These are phyloP conservation scores for Stegophylla sp. DNA, from an alignment of 2,888 invertebrate genomes.

Conservation along the genomic window DNA sequence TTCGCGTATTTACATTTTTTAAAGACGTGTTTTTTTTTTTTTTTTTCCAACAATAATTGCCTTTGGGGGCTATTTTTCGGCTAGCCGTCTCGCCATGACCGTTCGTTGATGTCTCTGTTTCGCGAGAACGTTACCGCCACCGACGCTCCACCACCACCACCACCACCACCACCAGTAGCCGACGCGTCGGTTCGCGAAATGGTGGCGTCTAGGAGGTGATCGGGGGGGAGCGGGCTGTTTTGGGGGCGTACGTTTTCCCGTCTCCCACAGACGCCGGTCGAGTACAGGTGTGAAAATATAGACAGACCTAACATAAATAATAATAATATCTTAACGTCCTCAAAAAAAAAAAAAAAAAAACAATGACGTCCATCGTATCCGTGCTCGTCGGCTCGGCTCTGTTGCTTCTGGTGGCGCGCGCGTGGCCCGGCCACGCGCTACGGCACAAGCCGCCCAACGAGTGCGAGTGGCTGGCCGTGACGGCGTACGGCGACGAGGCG, in stretches of 20 bases:
- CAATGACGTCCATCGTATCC: constrained; percentile 28
- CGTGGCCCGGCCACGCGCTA: constrained; percentile 69
- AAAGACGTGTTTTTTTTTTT: neutral
- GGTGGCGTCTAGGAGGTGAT: constrained; percentile 65
- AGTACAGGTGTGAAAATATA: no score
- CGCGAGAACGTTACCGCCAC: neutral
- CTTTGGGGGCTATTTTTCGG: no score
- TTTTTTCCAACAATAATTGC: neutral
- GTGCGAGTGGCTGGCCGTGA: constrained; percentile 76
- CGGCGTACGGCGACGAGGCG: constrained; percentile 70
- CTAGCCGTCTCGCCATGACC: neutral
- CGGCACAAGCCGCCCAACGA: constrained; percentile 82
- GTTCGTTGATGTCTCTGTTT: constrained; percentile 54
- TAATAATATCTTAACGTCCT: no score
- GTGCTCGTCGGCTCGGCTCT: constrained; percentile 70
- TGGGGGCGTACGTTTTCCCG: no score
- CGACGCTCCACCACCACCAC: neutral
- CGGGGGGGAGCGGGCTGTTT: no score
- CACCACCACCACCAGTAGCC: neutral
- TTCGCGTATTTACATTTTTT: no score
- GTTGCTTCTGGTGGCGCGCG: constrained; percentile 71
- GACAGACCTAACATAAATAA: no score
- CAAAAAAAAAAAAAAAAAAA: no score
- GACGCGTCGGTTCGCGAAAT: constrained; percentile 64
- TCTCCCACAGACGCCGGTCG: no score